Evolutionary conservation across 2,113 vertebrate genomes (phyloP).

Genomic region (Benitochromis conjunctus): DNA sequence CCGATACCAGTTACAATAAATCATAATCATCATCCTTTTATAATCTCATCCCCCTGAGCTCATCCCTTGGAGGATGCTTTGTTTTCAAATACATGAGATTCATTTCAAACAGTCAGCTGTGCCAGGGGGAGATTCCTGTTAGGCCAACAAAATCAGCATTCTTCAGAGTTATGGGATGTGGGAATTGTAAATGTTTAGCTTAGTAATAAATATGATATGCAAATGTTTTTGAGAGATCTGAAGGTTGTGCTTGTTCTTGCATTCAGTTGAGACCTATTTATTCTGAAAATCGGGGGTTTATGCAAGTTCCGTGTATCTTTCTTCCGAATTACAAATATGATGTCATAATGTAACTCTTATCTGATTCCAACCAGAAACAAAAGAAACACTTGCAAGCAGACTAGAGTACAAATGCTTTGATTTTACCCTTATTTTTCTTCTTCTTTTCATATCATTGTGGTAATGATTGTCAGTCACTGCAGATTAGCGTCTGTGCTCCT

Average conservation of each 20-base stretch:
- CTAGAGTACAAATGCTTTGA: neutral
- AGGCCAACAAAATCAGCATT: neutral
- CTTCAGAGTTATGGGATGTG: neutral
- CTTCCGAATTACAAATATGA: neutral
- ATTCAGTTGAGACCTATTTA: neutral
- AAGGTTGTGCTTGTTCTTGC: neutral
- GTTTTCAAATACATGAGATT: neutral
- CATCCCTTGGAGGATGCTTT: neutral
- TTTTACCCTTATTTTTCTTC: neutral
- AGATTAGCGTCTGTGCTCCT: neutral
- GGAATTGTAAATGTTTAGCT: neutral
- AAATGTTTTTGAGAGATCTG: neutral
- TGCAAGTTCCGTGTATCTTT: neutral
- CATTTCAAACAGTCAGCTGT: neutral
- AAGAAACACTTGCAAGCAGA: neutral
- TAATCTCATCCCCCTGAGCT: slow-evolving; percentile 8
- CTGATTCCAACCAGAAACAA: neutral
- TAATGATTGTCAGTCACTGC: neutral
- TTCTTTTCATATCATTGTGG: neutral
- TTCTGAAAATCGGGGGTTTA: neutral
- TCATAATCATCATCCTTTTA: neutral
- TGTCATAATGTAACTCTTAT: neutral
- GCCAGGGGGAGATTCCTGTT: slow-evolving; percentile 8
- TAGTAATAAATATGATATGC: neutral
- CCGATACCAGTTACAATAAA: slow-evolving; percentile 2